Evolutionary conservation across 92 coral and sea anemone genomes (phyloP).

Genomic region (Nematostella vectensis): DNA sequence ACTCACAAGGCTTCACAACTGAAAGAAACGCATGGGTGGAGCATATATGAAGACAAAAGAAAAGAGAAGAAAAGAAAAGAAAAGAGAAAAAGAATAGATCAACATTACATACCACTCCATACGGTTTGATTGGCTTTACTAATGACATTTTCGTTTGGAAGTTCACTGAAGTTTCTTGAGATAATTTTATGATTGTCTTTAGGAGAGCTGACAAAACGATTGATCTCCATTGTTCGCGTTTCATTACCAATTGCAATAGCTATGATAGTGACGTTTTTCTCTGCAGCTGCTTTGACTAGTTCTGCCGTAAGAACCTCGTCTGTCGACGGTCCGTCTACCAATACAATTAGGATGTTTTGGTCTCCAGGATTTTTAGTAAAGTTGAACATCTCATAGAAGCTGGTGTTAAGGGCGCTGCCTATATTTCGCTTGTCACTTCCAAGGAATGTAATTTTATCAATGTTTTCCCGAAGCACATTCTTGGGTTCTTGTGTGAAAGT

Average conservation of each 20-base stretch:
- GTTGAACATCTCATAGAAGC: constrained; percentile 1
- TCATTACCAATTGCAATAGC: background rate
- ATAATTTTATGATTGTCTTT: background rate
- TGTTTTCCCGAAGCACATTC: background rate
- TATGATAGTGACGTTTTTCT: background rate
- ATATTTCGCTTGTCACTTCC: background rate
- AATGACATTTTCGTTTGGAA: too few species aligned
- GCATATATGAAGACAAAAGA: too few species aligned
- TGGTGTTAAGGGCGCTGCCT: background rate
- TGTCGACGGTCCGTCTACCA: background rate
- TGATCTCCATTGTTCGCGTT: background rate
- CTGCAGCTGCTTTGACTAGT: background rate
- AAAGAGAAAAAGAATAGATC: too few species aligned
- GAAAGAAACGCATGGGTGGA: too few species aligned
- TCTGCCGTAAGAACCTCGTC: background rate
- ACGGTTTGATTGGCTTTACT: too few species aligned
- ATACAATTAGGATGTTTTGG: background rate
- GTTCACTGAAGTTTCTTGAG: background rate
- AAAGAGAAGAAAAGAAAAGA: too few species aligned
- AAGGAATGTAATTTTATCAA: background rate
- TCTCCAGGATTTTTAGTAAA: background rate
- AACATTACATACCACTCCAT: too few species aligned
- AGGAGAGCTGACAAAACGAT: background rate
- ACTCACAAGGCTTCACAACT: background rate
- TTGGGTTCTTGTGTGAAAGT: background rate